Conservation (phyloP, 2,113 vertebrate genomes). For the Rhinolophus sinicus region DNA sequence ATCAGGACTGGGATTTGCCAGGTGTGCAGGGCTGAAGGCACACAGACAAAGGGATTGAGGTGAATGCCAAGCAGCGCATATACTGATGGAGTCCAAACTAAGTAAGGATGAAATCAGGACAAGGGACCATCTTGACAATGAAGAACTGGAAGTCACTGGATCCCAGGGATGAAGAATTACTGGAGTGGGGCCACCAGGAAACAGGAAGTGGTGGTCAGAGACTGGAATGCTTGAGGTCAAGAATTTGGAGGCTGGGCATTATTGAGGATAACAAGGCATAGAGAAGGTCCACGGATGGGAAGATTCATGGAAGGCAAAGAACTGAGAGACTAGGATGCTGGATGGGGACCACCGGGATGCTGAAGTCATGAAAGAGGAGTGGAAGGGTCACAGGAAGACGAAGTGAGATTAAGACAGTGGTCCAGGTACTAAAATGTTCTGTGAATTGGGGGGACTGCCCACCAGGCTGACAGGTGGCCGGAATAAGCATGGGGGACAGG, state of each 20-base stretch:
- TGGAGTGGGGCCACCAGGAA: not conserved
- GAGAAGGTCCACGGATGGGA: not conserved
- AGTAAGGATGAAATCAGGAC: not conserved
- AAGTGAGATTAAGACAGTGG: not conserved
- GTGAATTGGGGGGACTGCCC: not conserved
- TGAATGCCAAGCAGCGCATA: not conserved
- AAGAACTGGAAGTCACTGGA: not conserved
- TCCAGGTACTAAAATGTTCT: not conserved
- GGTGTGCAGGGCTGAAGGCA: not conserved
- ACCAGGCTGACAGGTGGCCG: not conserved
- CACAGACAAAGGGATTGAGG: not conserved
- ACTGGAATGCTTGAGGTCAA: not conserved
- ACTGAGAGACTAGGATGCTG: not conserved
- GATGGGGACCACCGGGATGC: not conserved
- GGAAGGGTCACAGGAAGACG: not conserved
- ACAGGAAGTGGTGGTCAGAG: not conserved
- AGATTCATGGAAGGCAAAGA: not conserved
- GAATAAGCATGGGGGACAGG: not conserved
- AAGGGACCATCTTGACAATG: not conserved
- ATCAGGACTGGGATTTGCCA: not conserved
- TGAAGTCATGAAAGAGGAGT: not conserved
- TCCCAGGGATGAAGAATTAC: not conserved
- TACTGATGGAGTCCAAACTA: not conserved
- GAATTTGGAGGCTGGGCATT: not conserved
- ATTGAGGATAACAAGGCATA: not conserved